Conservation (phyloP, 2,113 vertebrate genomes). For the Marcusenius ussheri region DNA sequence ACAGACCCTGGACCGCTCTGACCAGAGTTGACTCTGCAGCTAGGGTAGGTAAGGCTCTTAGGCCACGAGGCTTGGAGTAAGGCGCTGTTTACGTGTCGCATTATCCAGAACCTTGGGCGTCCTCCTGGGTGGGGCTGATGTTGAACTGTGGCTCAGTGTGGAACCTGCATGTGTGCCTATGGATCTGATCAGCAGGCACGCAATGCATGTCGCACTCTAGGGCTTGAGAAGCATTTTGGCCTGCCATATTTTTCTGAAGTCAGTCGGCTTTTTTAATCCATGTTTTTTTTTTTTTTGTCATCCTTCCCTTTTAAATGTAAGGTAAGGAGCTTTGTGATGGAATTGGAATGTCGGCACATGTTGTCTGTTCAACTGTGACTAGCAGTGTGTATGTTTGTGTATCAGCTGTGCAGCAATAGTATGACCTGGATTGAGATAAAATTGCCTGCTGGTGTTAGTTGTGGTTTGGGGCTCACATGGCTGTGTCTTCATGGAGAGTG, state of each 20-base stretch:
- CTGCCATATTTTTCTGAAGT: slow-evolving; percentile 27
- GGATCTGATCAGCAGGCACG: slow-evolving; percentile 20
- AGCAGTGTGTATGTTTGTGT: slow-evolving; percentile 14
- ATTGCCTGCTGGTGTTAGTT: not conserved
- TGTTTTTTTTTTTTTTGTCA: slow-evolving; percentile 43
- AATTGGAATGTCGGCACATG: slow-evolving; percentile 18
- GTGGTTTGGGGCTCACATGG: not conserved
- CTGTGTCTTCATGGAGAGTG: too few relatives aligned
- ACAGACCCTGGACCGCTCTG: not conserved
- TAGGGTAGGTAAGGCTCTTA: not conserved
- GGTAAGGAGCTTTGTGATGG: slow-evolving; percentile 52
- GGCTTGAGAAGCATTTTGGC: slow-evolving; percentile 30
- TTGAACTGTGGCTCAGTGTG: slow-evolving; percentile 31
- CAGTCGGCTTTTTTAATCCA: slow-evolving; percentile 42
- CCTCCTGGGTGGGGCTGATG: slow-evolving; percentile 4
- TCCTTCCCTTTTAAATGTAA: slow-evolving; percentile 53
- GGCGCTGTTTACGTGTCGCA: not conserved
- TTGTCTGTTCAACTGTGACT: not conserved
- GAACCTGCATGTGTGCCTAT: slow-evolving; percentile 53
- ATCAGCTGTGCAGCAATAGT: not conserved
- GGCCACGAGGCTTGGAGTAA: not conserved
- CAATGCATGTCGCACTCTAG: slow-evolving; percentile 49
- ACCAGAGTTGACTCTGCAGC: not conserved
- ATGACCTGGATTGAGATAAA: not conserved
- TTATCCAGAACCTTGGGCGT: not conserved